A percentile compares a stretch with the other conserved stretches of the same genome.
phyloP scores from a whole-genome alignment of 2,888 invertebrate species.

The Petrolisthes manimaculis region DNA sequence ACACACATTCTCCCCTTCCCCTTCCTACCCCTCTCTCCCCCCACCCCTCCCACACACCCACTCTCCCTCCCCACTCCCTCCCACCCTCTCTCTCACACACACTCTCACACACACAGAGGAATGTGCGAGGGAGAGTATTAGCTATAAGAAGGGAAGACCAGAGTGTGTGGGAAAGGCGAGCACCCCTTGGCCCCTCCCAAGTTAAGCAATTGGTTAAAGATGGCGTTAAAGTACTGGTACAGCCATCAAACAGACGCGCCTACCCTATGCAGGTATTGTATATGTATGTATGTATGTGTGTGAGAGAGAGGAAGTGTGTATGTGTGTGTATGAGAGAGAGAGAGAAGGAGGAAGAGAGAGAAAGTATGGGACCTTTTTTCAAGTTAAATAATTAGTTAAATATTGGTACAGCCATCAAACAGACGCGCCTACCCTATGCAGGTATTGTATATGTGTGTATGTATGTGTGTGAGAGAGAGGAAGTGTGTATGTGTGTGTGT shows the following conservation, averaged over 20 bases:
- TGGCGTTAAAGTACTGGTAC: constrained; percentile 95
- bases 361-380: too few relatives aligned
- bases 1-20: too few relatives aligned
- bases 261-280: constrained; percentile 96
- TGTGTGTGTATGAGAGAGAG: too few relatives aligned
- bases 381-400: too few relatives aligned
- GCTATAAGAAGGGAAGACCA: constrained; percentile 93
- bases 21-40: too few relatives aligned
- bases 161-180: constrained; percentile 95
- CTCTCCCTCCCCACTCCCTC: background rate
- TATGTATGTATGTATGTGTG: too few relatives aligned
- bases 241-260: constrained; percentile 96
- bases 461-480: too few relatives aligned
- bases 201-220: constrained; percentile 88
- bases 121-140: constrained; percentile 76
- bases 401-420: constrained; percentile 98
- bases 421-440: constrained; percentile 97
- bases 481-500: too few relatives aligned
- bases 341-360: too few relatives aligned
- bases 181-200: constrained; percentile 92
- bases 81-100: background rate
- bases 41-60: background rate
- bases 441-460: too few relatives aligned
- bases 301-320: too few relatives aligned
- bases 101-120: constrained; percentile 32